phyloP scores from a whole-genome alignment of 1,140 invertebrate genomes.

The Microplitis demolitor region DNA sequence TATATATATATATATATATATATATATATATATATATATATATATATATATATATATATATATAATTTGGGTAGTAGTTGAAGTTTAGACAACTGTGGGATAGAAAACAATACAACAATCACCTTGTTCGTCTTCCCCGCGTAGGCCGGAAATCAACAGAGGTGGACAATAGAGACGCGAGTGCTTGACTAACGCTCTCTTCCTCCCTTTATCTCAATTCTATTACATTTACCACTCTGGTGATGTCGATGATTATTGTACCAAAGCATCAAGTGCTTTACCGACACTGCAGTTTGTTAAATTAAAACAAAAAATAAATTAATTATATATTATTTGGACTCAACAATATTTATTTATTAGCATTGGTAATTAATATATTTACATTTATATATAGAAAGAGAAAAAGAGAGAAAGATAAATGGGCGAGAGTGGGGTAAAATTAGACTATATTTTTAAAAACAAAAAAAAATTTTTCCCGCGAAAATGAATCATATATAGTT shows the following conservation, averaged over 20 bases:
- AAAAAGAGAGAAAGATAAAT: too few relatives aligned
- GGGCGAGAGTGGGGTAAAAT: too few relatives aligned
- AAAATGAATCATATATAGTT: too few relatives aligned
- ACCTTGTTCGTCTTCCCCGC: slow-evolving; percentile 13
- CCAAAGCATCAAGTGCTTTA: background rate
- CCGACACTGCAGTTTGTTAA: too few relatives aligned
- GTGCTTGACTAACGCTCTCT: slow-evolving; percentile 1
- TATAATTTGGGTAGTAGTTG: background rate
- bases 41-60: background rate
- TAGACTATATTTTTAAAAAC: too few relatives aligned
- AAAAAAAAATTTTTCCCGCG: too few relatives aligned
- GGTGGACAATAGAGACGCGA: slow-evolving; percentile 1
- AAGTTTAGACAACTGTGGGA: background rate
- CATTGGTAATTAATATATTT: too few relatives aligned
- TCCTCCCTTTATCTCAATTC: background rate
- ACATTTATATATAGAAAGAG: too few relatives aligned
- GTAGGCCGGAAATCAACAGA: slow-evolving; percentile 13
- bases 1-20: background rate
- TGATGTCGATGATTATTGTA: background rate
- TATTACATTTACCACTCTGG: background rate
- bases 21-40: background rate
- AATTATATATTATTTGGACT: too few relatives aligned
- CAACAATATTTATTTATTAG: too few relatives aligned
- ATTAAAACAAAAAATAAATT: too few relatives aligned
- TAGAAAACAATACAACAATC: slow-evolving; percentile 11